Percentiles rank a stretch among this genome's conserved stretches.
phyloP scores from a whole-genome alignment of 2,888 invertebrate genomes.

The Drepana falcataria region DNA sequence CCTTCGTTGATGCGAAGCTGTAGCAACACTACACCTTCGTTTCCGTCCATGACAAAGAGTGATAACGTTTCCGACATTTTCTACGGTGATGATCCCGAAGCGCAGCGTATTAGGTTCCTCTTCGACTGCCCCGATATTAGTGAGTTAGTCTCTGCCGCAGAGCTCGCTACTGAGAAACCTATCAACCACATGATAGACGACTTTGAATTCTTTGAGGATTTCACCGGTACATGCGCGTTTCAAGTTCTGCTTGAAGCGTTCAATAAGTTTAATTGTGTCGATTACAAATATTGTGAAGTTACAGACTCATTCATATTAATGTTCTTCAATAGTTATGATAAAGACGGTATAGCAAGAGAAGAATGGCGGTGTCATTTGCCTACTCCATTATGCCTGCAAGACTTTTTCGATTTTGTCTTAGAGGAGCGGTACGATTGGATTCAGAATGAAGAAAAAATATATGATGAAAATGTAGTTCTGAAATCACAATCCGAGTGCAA shows the following conservation, averaged over 20 bases:
- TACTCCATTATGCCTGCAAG: conserved; percentile 73
- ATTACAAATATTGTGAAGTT: conserved; percentile 69
- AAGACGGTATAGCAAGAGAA: conserved; percentile 53
- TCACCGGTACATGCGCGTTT: conserved; percentile 42
- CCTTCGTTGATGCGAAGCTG: conserved; percentile 24
- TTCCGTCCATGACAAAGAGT: conserved; percentile 45
- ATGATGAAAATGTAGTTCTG: conserved; percentile 39
- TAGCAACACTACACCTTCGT: conserved; percentile 31
- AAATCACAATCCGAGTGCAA: conserved; percentile 39
- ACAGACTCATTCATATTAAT: conserved; percentile 62
- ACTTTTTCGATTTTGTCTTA: conserved; percentile 74
- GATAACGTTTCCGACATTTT: conserved; percentile 28
- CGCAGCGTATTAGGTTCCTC: conserved; percentile 39
- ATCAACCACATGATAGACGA: conserved; percentile 57
- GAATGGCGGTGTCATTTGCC: conserved; percentile 68
- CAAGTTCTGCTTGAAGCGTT: conserved; percentile 58
- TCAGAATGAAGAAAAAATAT: conserved; percentile 52
- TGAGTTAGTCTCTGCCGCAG: conserved; percentile 60
- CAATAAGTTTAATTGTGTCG: conserved; percentile 59
- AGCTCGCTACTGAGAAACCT: conserved; percentile 52
- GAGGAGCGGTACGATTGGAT: conserved; percentile 74
- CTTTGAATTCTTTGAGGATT: conserved; percentile 65
- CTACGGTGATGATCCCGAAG: conserved; percentile 28
- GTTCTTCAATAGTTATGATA: conserved; percentile 65
- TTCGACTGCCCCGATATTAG: conserved; percentile 67